These are phyloP conservation scores for Muntiacus muntjak DNA, from an alignment of 2,113 vertebrate species.

Conservation along the genomic window DNA sequence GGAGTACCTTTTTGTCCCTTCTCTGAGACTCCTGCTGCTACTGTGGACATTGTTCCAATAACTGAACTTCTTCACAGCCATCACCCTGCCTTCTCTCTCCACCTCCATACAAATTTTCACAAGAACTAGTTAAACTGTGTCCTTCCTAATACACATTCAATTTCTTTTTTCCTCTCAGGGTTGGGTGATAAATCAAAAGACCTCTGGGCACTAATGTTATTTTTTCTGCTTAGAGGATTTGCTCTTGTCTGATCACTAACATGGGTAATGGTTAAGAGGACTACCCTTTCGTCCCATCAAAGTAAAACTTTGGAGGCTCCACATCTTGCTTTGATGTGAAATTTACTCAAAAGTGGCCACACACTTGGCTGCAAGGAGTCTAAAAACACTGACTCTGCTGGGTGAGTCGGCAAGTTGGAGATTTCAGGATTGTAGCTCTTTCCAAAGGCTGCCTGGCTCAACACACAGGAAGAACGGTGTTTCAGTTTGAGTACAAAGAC, in stretches of 20 bases:
- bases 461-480: background rate
- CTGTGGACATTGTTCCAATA: no score
- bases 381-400: no score
- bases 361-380: background rate
- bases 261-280: background rate
- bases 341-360: background rate
- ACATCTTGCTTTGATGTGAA: background rate
- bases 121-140: no score
- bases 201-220: fast-evolving
- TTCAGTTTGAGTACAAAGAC: background rate
- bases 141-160: background rate
- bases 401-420: background rate
- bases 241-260: background rate
- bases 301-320: background rate
- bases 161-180: background rate
- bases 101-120: background rate
- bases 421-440: background rate
- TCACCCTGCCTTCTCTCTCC: fast-evolving
- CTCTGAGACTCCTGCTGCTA: background rate
- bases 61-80: background rate
- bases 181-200: background rate
- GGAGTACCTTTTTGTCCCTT: background rate
- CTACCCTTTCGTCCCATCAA: fast-evolving
- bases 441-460: background rate
- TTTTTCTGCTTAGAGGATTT: background rate